Percentiles rank a stretch among this genome's conserved stretches.
Evolutionary conservation across 2,797 vertebrate genomes (phyloP).

Genomic region (Rhincodon typus): DNA sequence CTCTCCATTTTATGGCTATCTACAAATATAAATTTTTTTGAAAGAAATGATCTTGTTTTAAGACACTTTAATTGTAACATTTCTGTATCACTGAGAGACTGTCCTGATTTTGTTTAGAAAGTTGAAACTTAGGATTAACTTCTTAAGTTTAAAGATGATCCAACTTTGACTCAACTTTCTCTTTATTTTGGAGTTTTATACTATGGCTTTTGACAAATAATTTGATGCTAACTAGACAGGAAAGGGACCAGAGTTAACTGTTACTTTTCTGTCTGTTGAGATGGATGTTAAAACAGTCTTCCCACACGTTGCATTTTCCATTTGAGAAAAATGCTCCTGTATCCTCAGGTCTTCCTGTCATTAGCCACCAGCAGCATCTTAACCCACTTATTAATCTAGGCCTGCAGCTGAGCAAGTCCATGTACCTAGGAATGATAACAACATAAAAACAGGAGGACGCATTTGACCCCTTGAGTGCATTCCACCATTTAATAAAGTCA

Average conservation of each 20-base stretch:
- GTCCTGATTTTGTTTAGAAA: background rate
- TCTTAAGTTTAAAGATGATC: background rate
- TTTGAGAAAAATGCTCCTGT: background rate
- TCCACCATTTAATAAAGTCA: background rate
- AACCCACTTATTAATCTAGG: background rate
- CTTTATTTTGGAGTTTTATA: background rate
- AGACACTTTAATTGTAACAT: background rate
- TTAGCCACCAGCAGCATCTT: background rate
- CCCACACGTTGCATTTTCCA: background rate
- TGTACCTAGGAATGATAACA: background rate
- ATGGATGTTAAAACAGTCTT: background rate
- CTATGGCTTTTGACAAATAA: background rate
- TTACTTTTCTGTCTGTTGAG: background rate
- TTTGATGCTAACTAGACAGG: too few relatives aligned
- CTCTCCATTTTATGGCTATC: background rate
- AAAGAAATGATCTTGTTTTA: background rate
- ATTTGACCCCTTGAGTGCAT: background rate
- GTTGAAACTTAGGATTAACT: background rate
- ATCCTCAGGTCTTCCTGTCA: background rate
- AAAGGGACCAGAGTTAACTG: background rate
- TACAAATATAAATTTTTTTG: background rate
- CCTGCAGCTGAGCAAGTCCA: background rate
- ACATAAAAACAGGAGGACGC: background rate
- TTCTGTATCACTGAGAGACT: background rate
- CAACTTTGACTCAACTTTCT: background rate